Evolutionary conservation across 1,140 invertebrate species (phyloP).

Genomic region (Sycophaga agraensis): DNA sequence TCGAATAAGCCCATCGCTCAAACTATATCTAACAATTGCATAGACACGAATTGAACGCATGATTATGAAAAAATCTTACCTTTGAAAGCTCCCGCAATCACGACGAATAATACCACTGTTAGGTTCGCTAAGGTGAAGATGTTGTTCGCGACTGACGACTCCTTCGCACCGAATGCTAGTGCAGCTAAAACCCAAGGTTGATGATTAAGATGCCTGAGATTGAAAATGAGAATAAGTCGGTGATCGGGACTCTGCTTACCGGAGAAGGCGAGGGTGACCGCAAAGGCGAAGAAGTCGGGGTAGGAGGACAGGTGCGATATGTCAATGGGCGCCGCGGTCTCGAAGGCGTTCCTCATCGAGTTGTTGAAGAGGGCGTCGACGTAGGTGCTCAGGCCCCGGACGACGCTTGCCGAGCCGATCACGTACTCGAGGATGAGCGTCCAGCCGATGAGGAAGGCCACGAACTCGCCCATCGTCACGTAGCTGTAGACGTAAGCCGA

Average conservation of each 20-base stretch:
- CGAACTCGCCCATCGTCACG: conserved; percentile 83
- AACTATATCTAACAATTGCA: too few species aligned
- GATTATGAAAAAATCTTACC: too few species aligned
- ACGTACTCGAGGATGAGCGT: conserved; percentile 89
- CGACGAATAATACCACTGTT: conserved; percentile 69
- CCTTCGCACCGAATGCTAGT: conserved; percentile 71
- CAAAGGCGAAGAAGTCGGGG: conserved; percentile 69
- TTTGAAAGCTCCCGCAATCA: conserved; percentile 71
- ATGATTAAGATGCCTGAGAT: too few species aligned
- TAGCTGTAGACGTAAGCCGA: conserved; percentile 90
- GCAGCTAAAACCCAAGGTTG: conserved; percentile 43
- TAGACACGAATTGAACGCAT: too few species aligned
- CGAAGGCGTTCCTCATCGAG: conserved; percentile 64
- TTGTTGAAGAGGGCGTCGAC: conserved; percentile 69
- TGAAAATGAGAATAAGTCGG: too few species aligned
- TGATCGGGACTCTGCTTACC: conserved; percentile 45
- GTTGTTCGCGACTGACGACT: conserved; percentile 75
- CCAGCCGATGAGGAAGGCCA: conserved; percentile 81
- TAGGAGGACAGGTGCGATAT: conserved; percentile 64
- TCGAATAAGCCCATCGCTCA: too few species aligned
- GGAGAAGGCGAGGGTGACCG: conserved; percentile 62
- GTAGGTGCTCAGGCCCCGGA: conserved; percentile 72
- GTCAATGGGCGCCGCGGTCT: conserved; percentile 61
- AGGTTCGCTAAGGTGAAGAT: conserved; percentile 75
- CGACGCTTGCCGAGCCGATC: conserved; percentile 80